These are phyloP conservation scores for Drosophila asahinai DNA, from an alignment of 1,140 invertebrate genomes.

Conservation along the genomic window DNA sequence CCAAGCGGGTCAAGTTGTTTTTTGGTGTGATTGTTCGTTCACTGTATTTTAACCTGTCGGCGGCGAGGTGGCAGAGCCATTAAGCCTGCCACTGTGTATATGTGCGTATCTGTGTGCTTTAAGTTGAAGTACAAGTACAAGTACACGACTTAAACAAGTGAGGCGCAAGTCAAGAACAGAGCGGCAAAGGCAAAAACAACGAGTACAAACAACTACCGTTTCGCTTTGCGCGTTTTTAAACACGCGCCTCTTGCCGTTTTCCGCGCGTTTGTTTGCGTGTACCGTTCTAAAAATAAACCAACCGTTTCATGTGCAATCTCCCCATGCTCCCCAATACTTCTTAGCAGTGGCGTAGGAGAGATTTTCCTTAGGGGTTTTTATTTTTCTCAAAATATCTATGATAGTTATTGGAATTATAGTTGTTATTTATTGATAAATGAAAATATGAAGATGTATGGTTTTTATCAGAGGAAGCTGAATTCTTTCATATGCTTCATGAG, in stretches of 20 bases:
- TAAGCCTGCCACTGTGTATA: constrained; percentile 9
- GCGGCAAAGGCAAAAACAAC: constrained; percentile 12
- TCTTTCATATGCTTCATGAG: no score
- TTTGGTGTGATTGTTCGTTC: constrained; percentile 45
- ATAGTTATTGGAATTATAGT: background rate
- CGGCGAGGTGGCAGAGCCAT: constrained; percentile 36
- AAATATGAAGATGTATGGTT: no score
- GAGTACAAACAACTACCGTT: constrained; percentile 43
- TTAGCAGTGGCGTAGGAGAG: background rate
- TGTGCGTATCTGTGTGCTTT: constrained; percentile 14
- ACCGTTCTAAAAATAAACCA: constrained; percentile 76
- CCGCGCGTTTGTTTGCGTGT: constrained; percentile 38
- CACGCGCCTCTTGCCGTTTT: constrained; percentile 50
- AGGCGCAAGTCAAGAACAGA: constrained; percentile 43
- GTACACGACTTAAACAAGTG: constrained; percentile 46
- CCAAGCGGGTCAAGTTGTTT: constrained; percentile 36
- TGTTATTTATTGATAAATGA: no score
- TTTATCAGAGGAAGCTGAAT: no score
- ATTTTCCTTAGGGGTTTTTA: background rate
- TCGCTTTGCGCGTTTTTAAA: constrained; percentile 51
- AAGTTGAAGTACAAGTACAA: constrained; percentile 48
- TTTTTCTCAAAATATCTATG: background rate
- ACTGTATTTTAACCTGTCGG: constrained; percentile 61
- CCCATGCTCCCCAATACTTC: constrained; percentile 11
- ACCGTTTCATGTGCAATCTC: constrained; percentile 67